A percentile compares a stretch with the other conserved stretches of the same genome.
Conservation (phyloP, 2,797 vertebrate species). For the Cryptoblepharus egeriae region DNA sequence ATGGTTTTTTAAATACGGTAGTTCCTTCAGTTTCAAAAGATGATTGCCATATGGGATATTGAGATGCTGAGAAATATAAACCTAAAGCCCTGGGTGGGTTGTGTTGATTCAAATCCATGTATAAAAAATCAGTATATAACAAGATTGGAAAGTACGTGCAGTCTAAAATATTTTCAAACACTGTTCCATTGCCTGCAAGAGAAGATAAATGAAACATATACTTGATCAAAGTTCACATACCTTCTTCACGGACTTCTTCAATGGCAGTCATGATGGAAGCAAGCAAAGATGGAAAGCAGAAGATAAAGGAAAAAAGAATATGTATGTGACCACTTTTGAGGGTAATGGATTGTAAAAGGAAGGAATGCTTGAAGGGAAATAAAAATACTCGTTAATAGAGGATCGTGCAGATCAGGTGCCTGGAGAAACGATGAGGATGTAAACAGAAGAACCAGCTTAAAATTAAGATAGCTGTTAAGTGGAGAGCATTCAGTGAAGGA, state of each 20-base stretch:
- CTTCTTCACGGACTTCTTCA: constrained; percentile 71
- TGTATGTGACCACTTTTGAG: constrained; percentile 52
- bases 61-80: background rate
- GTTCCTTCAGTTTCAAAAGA: background rate
- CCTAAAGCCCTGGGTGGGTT: background rate
- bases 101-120: too few relatives aligned
- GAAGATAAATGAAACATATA: constrained; percentile 30
- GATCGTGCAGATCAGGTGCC: constrained; percentile 22
- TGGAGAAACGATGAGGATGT: constrained; percentile 52
- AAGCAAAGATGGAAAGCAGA: constrained; percentile 50
- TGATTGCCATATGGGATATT: background rate
- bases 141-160: too few relatives aligned
- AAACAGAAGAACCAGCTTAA: constrained; percentile 41
- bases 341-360: constrained; percentile 41
- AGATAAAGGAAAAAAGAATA: constrained; percentile 56
- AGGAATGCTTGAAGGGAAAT: constrained; percentile 11
- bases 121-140: background rate
- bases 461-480: constrained; percentile 59
- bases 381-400: constrained; percentile 43
- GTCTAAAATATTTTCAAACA: constrained; percentile 22
- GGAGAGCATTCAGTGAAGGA: constrained; percentile 50
- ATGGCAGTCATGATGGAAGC: constrained; percentile 27
- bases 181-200: constrained; percentile 51
- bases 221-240: constrained; percentile 60
- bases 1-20: too few relatives aligned